phyloP scores from a whole-genome alignment of 2,888 invertebrate species.

The Spatulosminthurus flaviceps region DNA sequence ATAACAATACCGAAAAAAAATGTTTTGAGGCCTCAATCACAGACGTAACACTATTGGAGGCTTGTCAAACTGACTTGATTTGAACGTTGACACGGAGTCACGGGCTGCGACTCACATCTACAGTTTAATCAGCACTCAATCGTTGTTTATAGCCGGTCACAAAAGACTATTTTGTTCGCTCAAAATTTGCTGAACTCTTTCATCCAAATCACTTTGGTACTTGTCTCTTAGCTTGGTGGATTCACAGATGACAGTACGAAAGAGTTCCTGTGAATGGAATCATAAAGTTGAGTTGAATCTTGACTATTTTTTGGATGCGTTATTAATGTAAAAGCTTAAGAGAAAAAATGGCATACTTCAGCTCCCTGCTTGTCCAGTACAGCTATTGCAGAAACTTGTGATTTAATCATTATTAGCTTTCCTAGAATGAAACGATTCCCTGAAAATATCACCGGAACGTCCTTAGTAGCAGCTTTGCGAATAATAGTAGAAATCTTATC shows the following conservation, averaged over 20 bases:
- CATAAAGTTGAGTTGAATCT: conserved; percentile 7
- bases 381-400: conserved; percentile 73
- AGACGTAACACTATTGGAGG: too few relatives aligned
- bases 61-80: too few relatives aligned
- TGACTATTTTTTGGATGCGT: too few relatives aligned
- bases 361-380: conserved; percentile 74
- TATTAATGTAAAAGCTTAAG: background rate
- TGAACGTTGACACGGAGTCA: too few relatives aligned
- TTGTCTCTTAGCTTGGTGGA: conserved; percentile 46
- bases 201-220: conserved; percentile 52
- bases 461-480: conserved; percentile 68
- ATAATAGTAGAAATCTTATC: conserved; percentile 70
- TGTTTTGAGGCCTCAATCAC: too few relatives aligned
- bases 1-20: too few relatives aligned
- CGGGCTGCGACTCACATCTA: too few relatives aligned
- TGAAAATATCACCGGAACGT: conserved; percentile 72
- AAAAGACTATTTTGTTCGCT: background rate
- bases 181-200: conserved; percentile 10
- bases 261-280: conserved; percentile 48
- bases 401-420: conserved; percentile 70
- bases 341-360: conserved; percentile 66
- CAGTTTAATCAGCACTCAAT: too few relatives aligned
- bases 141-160: too few relatives aligned
- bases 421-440: conserved; percentile 71
- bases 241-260: conserved; percentile 47